Evolutionary conservation across 1,140 invertebrate genomes (phyloP), one percentile per base, ranked within the genome.

Genomic region (Lordiphosa stackelbergi): DNA sequence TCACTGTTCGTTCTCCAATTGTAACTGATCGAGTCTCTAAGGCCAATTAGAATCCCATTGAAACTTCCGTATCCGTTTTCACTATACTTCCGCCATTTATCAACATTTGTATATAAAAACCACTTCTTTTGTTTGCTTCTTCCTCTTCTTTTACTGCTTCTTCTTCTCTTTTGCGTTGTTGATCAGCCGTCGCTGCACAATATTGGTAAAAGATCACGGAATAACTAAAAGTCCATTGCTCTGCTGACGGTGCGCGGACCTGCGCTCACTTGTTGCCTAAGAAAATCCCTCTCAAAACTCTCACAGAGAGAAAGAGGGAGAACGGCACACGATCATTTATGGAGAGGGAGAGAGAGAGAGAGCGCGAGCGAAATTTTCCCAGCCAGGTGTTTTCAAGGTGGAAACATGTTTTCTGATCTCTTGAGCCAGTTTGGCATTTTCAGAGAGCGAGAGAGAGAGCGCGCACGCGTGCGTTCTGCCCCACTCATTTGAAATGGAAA

Each of bases 141-240:
- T 62, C 58, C 61, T 61, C 53, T 63, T 52, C 56, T 69, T 53
- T 48, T 53, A 47, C 60, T 47, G 55, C 48, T 35, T 59, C 45
- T 55, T 53, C 49, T 55, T 53, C 51, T 34, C 34, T 35, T 36
- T 48, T 48, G 28, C 46, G 46, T 28, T 35, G 70, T 24, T 24
- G 22, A 70, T 77, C 69, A 83, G 77, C 75, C 73, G 78, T 84
- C 66, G 84, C 87, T 68, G 81, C 86, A 85, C 87, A 88, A 75
- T 88, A 85, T 86, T 87, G 85, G 70, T 84, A 84, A 87, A 79
- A 87, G 86, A 85, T 85, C 86, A 81, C 86, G 84, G 74, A 78
- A 83, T 83, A 85, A 88, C 87, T 88, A 88, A 88, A 88, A 79
- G 85, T 83, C 86, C 69, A 86, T 77, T 84, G 74, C 79, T 71